Conservation (phyloP, 2,888 invertebrate genomes). For the Coelinius sp. region DNA sequence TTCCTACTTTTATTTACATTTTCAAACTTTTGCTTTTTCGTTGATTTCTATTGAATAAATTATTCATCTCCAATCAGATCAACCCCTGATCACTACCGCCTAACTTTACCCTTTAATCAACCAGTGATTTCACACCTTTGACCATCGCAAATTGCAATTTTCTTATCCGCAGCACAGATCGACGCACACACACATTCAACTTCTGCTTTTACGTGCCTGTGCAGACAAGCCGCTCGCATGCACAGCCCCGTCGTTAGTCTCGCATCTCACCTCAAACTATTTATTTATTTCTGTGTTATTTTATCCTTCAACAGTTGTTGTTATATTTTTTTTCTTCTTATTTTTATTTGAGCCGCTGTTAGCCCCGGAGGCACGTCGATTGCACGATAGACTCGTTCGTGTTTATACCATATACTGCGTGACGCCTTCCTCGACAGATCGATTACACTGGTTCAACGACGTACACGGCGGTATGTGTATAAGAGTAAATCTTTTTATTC, state of each 20-base stretch:
- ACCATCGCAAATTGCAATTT: slow-evolving; percentile 47
- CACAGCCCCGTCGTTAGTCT: slow-evolving; percentile 39
- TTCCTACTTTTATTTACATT: neutral
- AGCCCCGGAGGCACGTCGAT: slow-evolving; percentile 29
- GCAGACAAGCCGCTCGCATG: slow-evolving; percentile 34
- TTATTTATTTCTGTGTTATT: slow-evolving; percentile 34
- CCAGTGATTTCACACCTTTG: slow-evolving; percentile 50
- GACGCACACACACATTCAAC: slow-evolving; percentile 6
- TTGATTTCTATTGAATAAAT: neutral
- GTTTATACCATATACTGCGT: slow-evolving; percentile 38
- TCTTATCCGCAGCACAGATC: slow-evolving; percentile 3
- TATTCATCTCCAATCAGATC: neutral
- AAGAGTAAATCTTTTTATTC: slow-evolving; percentile 20
- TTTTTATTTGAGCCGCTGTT: neutral
- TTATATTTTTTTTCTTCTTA: neutral
- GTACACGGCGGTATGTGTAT: neutral
- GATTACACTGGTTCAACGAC: slow-evolving; percentile 27
- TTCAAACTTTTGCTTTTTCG: neutral
- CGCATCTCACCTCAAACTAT: slow-evolving; percentile 32
- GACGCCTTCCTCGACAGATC: slow-evolving; percentile 41
- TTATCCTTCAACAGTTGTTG: slow-evolving; percentile 3
- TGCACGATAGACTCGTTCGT: slow-evolving; percentile 39
- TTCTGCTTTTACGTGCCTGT: slow-evolving; percentile 29
- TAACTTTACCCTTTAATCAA: slow-evolving; percentile 42
- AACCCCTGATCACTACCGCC: slow-evolving; percentile 1